Evolutionary conservation across 2,888 invertebrate genomes (phyloP).

Genomic region (Ephialtes manifestator): DNA sequence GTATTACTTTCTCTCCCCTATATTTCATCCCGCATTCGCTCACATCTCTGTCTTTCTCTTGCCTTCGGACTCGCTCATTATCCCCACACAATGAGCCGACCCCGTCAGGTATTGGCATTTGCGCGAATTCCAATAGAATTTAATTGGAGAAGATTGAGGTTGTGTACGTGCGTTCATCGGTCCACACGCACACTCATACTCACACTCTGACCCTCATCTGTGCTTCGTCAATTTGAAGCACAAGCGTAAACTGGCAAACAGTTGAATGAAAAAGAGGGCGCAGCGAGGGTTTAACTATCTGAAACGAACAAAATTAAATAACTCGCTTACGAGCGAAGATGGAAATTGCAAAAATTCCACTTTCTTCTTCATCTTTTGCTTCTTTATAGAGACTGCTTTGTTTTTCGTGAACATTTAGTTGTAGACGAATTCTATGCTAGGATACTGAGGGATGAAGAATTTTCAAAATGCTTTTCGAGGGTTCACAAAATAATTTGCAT

Average conservation of each 20-base stretch:
- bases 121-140: constrained; percentile 85
- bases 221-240: constrained; percentile 9
- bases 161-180: constrained; percentile 54
- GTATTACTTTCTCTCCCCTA: not conserved
- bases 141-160: constrained; percentile 84
- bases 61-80: constrained; percentile 77
- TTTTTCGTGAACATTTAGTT: too few relatives aligned
- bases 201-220: constrained; percentile 27
- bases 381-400: not conserved
- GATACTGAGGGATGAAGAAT: too few relatives aligned
- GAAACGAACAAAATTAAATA: constrained; percentile 48
- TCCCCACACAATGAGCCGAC: constrained; percentile 82
- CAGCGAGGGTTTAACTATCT: not conserved
- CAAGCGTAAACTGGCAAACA: not conserved
- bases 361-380: not conserved
- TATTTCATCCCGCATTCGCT: constrained; percentile 32
- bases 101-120: constrained; percentile 84
- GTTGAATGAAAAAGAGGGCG: not conserved
- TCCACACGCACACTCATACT: constrained; percentile 39
- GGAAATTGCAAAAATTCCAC: constrained; percentile 52
- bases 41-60: not conserved
- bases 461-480: too few relatives aligned
- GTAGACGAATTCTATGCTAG: too few relatives aligned
- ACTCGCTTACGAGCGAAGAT: constrained; percentile 31
- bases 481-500: too few relatives aligned